phyloP scores from a whole-genome alignment of 2,113 vertebrate genomes.

The Octodon degus region DNA sequence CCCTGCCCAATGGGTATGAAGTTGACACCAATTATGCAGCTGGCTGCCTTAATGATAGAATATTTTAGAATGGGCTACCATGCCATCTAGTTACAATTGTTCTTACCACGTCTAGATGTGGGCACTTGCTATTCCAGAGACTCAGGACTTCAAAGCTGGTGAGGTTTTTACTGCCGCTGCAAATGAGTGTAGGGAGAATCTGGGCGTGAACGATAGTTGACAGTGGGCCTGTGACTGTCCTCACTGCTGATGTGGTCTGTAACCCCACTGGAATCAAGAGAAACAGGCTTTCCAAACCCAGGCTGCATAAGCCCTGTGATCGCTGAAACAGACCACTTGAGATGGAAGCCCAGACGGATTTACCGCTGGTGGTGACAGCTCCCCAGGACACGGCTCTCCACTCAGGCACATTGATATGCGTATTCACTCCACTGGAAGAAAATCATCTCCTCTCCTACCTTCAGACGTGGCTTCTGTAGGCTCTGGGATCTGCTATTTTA shows the following conservation, averaged over 20 bases:
- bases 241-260: conserved; percentile 51
- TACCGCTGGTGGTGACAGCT: conserved; percentile 83
- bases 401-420: conserved; percentile 81
- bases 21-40: conserved; percentile 71
- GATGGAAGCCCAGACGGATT: conserved; percentile 80
- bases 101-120: background rate
- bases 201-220: conserved; percentile 59
- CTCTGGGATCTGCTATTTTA: conserved; percentile 80
- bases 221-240: conserved; percentile 51
- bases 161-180: conserved; percentile 63
- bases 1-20: conserved; percentile 69
- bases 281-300: conserved; percentile 80
- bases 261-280: conserved; percentile 65
- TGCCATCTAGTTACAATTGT: conserved; percentile 42
- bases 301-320: conserved; percentile 83
- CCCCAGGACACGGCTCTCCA: conserved; percentile 82
- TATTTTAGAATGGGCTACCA: conserved; percentile 54
- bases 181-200: conserved; percentile 65
- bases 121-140: background rate
- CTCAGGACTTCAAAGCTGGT: conserved; percentile 61
- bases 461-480: conserved; percentile 76
- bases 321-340: conserved; percentile 78
- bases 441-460: conserved; percentile 79
- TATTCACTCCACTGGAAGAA: conserved; percentile 83
- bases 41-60: conserved; percentile 62